Base-by-base conservation (phyloP, 2,797 vertebrate species). In the Sebastes hopkinsi region DNA sequence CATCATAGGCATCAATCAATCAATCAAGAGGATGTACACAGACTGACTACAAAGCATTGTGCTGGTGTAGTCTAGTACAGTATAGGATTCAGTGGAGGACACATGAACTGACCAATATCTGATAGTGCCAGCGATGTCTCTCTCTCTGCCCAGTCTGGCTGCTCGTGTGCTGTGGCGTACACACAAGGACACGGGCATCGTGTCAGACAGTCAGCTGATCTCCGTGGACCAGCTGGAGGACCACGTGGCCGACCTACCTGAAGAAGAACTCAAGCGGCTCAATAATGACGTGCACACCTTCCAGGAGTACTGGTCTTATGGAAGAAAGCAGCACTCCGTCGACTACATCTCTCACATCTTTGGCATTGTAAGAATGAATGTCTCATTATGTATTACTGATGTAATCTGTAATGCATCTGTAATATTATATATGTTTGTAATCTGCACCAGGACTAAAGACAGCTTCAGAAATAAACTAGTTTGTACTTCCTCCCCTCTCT, bases 121-220 rank as follows among this genome's bases (percentile, higher is more conserved):
- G 50, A 23, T 64, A 22, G 23, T 36, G 62, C 50, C 25, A 8
- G 4, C 62, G 20, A 69, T 7, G 4, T 25, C 65, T 80, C 23
- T 38, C 5, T 34, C 32, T 38, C 12, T 16, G 8, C 5, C 13
- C 90, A 99, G 98, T 71, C 94, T 99, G 91, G 97, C 97, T 1
- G 97, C 97, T 0, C 97, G 96, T 5, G 95, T 98, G 87, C 69
- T 99, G 89, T 99, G 98, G 98, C 95, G 96, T 27, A 93, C 97
- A 0, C 96, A 96, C 86, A 96, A 96, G 92, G 95, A 97, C 90
- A 96, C 96, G 11, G 94, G 96, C 0, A 90, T 97, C 14, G 95
- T 95, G 20, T 94, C 97, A 0, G 98, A 99, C 82, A 94, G 94
- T 84, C 97, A 97, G 92, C 93, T 99, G 84, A 92, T 97, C 54